phyloP scores from a whole-genome alignment of 2,797 vertebrate genomes.

The Protonibea diacanthus region DNA sequence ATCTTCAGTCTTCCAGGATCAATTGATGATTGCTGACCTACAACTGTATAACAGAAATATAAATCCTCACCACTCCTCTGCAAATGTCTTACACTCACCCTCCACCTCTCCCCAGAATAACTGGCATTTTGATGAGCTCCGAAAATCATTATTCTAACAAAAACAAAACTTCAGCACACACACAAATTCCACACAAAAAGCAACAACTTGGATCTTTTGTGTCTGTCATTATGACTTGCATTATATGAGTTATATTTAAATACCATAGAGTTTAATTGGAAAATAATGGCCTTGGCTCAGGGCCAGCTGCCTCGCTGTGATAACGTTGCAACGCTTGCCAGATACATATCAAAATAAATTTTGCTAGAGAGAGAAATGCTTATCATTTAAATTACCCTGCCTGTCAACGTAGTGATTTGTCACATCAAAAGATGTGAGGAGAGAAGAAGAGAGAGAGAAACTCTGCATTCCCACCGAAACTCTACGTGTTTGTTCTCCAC shows the following conservation, averaged over 20 bases:
- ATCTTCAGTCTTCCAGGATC: not conserved
- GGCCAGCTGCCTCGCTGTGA: slow-evolving; percentile 46
- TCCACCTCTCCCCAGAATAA: not conserved
- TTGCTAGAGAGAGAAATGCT: slow-evolving; percentile 52
- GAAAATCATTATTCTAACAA: not conserved
- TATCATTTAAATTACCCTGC: slow-evolving; percentile 57
- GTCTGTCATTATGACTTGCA: slow-evolving; percentile 11
- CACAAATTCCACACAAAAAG: not conserved
- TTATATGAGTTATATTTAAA: slow-evolving; percentile 24
- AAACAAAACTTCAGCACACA: not conserved
- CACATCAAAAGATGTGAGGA: slow-evolving; percentile 32
- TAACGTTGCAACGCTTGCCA: slow-evolving; percentile 28
- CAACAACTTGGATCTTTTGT: not conserved
- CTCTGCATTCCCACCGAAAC: not conserved
- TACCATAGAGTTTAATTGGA: slow-evolving; percentile 53
- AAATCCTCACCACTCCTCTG: not conserved
- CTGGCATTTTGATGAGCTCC: not conserved
- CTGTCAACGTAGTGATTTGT: slow-evolving; percentile 43
- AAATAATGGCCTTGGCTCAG: slow-evolving; percentile 60
- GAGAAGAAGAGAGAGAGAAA: slow-evolving; percentile 16
- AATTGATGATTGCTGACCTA: not conserved
- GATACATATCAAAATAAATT: slow-evolving; percentile 61
- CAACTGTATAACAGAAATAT: not conserved
- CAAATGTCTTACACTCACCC: not conserved
- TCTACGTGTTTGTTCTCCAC: not conserved